Percentiles rank a stretch among this genome's conserved stretches.
Evolutionary conservation across 1,140 invertebrate species (phyloP).

Genomic region (Megalonaias nervosa): DNA sequence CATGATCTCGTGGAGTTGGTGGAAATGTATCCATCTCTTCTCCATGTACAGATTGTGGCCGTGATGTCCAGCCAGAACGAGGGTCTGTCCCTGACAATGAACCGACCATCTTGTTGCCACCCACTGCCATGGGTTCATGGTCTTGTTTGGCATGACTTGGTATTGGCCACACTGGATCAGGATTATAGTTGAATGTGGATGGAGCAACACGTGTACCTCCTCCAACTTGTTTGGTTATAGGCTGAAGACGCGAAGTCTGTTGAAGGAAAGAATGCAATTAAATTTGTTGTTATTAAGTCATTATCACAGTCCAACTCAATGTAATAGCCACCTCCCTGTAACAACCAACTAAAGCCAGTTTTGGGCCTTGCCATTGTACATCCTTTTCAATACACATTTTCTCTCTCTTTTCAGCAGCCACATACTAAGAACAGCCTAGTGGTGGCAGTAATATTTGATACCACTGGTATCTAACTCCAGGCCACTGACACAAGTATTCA

Average conservation of each 20-base stretch:
- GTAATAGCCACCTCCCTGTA: no score
- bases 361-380: no score
- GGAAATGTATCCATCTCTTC: constrained; percentile 34
- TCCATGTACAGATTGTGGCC: constrained; percentile 34
- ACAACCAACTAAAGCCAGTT: no score
- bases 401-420: no score
- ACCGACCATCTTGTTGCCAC: constrained; percentile 2
- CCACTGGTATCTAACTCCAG: no score
- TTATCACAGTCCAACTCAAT: no score
- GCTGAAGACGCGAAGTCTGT: constrained; percentile 35
- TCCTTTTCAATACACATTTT: no score
- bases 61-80: constrained; percentile 34
- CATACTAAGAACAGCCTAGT: no score
- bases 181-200: constrained; percentile 25
- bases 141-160: constrained; percentile 24
- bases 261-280: background rate
- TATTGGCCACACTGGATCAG: constrained; percentile 27
- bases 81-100: constrained; percentile 32
- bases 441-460: no score
- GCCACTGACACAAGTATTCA: no score
- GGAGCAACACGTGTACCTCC: constrained; percentile 16
- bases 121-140: constrained; percentile 9
- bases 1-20: constrained; percentile 27
- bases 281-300: no score
- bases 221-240: constrained; percentile 26